These are phyloP conservation scores for Protonemura montana DNA, from an alignment of 2,888 invertebrate species.

Conservation along the genomic window DNA sequence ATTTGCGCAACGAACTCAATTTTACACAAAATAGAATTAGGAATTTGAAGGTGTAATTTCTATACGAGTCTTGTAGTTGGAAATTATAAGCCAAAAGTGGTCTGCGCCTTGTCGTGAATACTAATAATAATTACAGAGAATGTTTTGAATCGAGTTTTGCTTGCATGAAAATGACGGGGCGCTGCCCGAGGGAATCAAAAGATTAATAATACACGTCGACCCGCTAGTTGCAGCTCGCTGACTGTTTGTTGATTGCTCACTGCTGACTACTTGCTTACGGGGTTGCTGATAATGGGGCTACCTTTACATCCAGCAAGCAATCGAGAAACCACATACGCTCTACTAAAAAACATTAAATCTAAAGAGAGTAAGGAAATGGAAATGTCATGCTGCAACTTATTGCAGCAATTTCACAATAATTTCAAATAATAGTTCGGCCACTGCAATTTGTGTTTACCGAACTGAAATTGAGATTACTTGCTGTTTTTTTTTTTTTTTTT, in stretches of 20 bases:
- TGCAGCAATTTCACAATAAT: background rate
- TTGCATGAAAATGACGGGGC: conserved; percentile 22
- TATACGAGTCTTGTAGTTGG: background rate
- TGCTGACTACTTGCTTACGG: background rate
- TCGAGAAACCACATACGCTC: background rate
- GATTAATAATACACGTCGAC: background rate
- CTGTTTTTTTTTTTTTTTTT: no score
- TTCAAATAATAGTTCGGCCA: no score
- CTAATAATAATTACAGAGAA: conserved; percentile 7
- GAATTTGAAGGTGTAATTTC: background rate
- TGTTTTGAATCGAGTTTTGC: conserved; percentile 13
- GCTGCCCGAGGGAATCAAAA: background rate
- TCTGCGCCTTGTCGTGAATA: background rate
- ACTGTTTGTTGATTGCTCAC: no score
- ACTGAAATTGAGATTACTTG: background rate
- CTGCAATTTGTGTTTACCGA: background rate
- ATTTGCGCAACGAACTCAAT: background rate
- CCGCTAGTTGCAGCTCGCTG: background rate
- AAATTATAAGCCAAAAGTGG: conserved; percentile 9
- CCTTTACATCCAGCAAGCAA: background rate
- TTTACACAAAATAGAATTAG: background rate
- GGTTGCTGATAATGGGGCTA: background rate
- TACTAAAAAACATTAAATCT: background rate
- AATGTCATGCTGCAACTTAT: conserved; percentile 3
- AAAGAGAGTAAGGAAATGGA: background rate